phyloP scores from a whole-genome alignment of 2,888 invertebrate species.

The Eumacrocentrus americanus region DNA sequence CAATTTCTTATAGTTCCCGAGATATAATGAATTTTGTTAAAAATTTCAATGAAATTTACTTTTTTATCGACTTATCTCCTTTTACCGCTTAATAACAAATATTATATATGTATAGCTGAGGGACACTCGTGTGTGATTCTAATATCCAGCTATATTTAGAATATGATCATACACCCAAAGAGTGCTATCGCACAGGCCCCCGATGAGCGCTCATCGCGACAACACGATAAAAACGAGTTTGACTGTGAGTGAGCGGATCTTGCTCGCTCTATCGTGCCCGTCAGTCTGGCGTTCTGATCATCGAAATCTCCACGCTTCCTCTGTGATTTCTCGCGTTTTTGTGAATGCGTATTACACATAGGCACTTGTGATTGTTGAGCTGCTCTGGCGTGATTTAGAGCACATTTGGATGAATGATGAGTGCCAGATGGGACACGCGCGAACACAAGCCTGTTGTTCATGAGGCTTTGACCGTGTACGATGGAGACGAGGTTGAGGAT shows the following conservation, averaged over 20 bases:
- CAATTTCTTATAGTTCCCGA: too few relatives aligned
- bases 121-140: conserved; percentile 16
- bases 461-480: conserved; percentile 11
- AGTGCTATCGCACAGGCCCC: conserved; percentile 18
- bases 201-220: conserved; percentile 17
- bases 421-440: conserved; percentile 34
- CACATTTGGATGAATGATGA: conserved; percentile 26
- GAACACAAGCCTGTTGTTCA: conserved; percentile 33
- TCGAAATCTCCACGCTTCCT: conserved; percentile 1
- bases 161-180: conserved; percentile 25
- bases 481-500: not conserved
- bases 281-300: conserved; percentile 1
- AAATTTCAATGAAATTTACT: too few relatives aligned
- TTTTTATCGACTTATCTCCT: too few relatives aligned
- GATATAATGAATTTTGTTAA: too few relatives aligned
- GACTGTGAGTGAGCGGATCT: conserved; percentile 6
- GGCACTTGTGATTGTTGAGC: not conserved
- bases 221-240: conserved; percentile 26
- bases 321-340: not conserved
- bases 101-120: conserved; percentile 1
- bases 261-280: conserved; percentile 5
- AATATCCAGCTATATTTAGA: conserved; percentile 30
- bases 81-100: too few relatives aligned
- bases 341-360: not conserved
- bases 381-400: not conserved